Evolutionary conservation across 2,888 invertebrate genomes (phyloP), one percentile per base, ranked within the genome.

Genomic region (Leucophenga montana): DNA sequence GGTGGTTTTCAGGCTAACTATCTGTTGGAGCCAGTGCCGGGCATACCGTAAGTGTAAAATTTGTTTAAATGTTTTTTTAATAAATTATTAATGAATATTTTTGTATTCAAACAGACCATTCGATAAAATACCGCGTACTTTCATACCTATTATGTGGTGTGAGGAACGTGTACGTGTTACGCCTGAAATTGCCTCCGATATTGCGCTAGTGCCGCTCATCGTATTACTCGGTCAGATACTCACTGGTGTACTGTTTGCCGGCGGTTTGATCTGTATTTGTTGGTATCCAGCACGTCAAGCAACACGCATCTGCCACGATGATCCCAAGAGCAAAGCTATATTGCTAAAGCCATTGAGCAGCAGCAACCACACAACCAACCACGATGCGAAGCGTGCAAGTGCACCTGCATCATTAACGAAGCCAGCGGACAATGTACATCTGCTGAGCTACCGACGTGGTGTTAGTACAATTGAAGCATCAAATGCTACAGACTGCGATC

Each of bases 1-100:
- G 95, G 94, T 0, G 91, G 94, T 72, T 91, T 96, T 68, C 96
- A 96, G 86, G 90, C 95, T 65, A 96, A 96, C 85, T 90, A 95
- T 66, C 89, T 92, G 14, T 85, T 95, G 27, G 92, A 93, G 71
- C 92, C 93, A 0, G 90, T 91, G 67, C 83, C 89, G 3, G 89
- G 90, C 39, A 90, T 95, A 39, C 86, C 87, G 95, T 95, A 89
- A 92, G 93, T 77, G 14, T 31, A n/a, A 6, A 22, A 56, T 18
- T 0, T 22, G 9, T 44, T 66, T 66, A 18, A 5, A 50, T 62
- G 9, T 48, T 16, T 6, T 46, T 8, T 46, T n/a, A 61, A 18
- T 48, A 59, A 33, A 46, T 27, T 3, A 54, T 0, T n/a, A 39
- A 20, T 64, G 68, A 66, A 53, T 50, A 66, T 71, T 50, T 22